Evolutionary conservation across 2,888 invertebrate species (phyloP).

Genomic region (Cordilura impudica): DNA sequence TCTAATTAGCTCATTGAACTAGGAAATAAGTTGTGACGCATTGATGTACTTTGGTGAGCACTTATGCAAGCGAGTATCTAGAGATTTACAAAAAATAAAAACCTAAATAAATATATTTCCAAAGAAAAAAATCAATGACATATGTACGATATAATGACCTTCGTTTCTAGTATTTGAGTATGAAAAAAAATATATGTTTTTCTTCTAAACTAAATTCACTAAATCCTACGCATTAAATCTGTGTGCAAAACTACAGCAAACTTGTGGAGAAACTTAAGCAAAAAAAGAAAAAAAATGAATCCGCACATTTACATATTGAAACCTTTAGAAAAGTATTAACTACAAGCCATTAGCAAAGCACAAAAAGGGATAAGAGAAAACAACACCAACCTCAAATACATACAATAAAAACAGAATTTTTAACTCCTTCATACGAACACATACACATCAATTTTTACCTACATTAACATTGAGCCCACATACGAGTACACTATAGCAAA

Average conservation of each 20-base stretch:
- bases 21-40: too few species aligned
- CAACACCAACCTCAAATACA: neutral
- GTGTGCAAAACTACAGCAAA: neutral
- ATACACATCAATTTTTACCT: neutral
- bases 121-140: too few species aligned
- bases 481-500: conserved; percentile 21
- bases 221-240: conserved; percentile 19
- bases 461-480: neutral
- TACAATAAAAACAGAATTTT: neutral
- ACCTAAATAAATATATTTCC: too few species aligned
- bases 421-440: neutral
- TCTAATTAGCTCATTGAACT: too few species aligned
- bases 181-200: neutral
- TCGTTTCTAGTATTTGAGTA: neutral
- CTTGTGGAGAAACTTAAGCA: neutral
- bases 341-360: neutral
- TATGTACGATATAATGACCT: conserved; percentile 31
- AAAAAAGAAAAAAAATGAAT: neutral
- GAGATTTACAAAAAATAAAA: too few species aligned
- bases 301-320: conserved; percentile 17
- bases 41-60: too few species aligned
- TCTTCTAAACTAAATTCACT: neutral
- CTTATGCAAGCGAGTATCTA: too few species aligned
- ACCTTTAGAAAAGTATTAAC: conserved; percentile 16
- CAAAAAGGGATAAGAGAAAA: neutral